These are phyloP conservation scores for Diachrysia chrysitis DNA, from an alignment of 2,888 invertebrate species.

Conservation along the genomic window DNA sequence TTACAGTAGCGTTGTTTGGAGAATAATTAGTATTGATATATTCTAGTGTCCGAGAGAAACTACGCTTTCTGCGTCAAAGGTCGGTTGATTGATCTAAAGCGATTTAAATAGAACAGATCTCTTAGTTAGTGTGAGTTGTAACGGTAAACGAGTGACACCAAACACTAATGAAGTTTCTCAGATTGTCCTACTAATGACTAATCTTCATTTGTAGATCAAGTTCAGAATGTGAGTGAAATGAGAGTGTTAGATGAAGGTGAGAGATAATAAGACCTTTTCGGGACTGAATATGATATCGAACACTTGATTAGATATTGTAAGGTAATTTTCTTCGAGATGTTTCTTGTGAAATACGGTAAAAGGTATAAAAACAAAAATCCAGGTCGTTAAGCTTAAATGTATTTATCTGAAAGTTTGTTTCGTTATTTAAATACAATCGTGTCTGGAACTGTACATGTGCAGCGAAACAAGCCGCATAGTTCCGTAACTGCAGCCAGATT, in stretches of 20 bases:
- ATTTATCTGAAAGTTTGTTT: neutral
- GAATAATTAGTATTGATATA: slow-evolving; percentile 25
- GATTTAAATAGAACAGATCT: slow-evolving; percentile 1
- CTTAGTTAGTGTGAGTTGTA: slow-evolving; percentile 1
- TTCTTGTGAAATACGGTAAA: too few species aligned
- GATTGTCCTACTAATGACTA: neutral
- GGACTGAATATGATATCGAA: too few species aligned
- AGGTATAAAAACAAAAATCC: neutral
- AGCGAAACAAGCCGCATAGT: slow-evolving; percentile 34
- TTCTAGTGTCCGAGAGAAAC: neutral
- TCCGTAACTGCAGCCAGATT: slow-evolving; percentile 36
- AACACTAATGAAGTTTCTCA: slow-evolving; percentile 4
- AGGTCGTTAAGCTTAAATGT: neutral
- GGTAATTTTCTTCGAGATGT: too few species aligned
- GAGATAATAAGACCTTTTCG: neutral
- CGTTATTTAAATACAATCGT: slow-evolving; percentile 4
- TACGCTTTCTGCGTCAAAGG: neutral
- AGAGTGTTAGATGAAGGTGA: neutral
- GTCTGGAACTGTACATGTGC: neutral
- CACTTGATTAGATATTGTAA: neutral
- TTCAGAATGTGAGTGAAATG: neutral
- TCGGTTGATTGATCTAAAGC: slow-evolving; percentile 4
- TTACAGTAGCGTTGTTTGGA: slow-evolving; percentile 21
- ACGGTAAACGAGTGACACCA: neutral
- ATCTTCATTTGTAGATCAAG: too few species aligned